Percentiles rank a stretch among this genome's conserved stretches.
Evolutionary conservation across 2,888 invertebrate species (phyloP).

Genomic region (Troides aeacus): DNA sequence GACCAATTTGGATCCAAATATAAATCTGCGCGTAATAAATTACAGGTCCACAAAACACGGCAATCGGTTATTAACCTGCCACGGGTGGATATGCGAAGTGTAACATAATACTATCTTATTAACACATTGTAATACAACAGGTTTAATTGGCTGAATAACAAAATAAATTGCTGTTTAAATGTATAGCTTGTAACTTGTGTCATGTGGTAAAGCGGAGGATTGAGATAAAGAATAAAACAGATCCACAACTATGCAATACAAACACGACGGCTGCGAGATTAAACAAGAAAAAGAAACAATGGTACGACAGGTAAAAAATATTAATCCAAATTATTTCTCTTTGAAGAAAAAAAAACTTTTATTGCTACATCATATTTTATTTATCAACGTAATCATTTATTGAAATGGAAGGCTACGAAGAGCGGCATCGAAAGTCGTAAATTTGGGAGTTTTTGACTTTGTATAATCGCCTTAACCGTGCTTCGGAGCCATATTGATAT

Average conservation of each 20-base stretch:
- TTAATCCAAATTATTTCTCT: constrained; percentile 21
- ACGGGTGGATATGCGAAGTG: constrained; percentile 12
- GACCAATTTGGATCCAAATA: constrained; percentile 5
- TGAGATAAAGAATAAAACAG: constrained; percentile 27
- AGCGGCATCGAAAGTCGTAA: constrained; percentile 24
- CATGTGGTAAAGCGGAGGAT: constrained; percentile 22
- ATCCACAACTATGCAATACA: constrained; percentile 29
- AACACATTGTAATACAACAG: constrained; percentile 28
- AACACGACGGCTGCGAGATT: constrained; percentile 8
- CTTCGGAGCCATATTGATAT: constrained; percentile 7
- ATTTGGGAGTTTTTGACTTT: constrained; percentile 21
- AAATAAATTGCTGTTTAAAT: constrained; percentile 28
- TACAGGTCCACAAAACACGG: constrained; percentile 4
- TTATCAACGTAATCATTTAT: constrained; percentile 6
- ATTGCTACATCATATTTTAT: constrained; percentile 18
- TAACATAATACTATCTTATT: constrained; percentile 27
- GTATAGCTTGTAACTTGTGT: constrained; percentile 21
- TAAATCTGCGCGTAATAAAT: constrained; percentile 20
- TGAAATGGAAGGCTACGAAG: constrained; percentile 16
- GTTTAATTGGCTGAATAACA: constrained; percentile 27
- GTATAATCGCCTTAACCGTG: constrained; percentile 5
- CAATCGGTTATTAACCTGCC: constrained; percentile 24
- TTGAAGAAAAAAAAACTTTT: constrained; percentile 11
- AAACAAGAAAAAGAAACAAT: constrained; percentile 21
- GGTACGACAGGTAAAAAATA: constrained; percentile 22